phyloP scores from a whole-genome alignment of 2,888 invertebrate species.

The Morpho achilles region DNA sequence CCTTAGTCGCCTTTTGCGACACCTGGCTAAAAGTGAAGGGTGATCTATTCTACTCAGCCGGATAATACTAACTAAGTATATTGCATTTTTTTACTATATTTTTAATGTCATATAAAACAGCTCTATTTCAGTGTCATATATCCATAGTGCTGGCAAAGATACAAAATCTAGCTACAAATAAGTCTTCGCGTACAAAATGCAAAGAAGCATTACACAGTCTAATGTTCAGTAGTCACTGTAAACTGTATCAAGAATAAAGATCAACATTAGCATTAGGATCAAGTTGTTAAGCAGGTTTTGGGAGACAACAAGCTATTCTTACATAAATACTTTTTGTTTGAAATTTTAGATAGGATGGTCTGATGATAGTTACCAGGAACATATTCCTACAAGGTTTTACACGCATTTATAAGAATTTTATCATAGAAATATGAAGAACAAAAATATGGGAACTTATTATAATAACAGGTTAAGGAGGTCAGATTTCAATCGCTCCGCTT shows the following conservation, averaged over 20 bases:
- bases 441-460: too few species aligned
- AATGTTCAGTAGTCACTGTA: constrained; percentile 29
- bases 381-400: too few species aligned
- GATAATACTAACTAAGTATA: too few species aligned
- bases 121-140: constrained; percentile 65
- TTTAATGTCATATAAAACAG: constrained; percentile 32
- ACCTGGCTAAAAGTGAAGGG: too few species aligned
- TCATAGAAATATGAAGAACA: too few species aligned
- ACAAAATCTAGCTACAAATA: constrained; percentile 42
- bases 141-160: constrained; percentile 54
- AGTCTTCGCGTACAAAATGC: constrained; percentile 36
- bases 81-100: neutral
- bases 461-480: too few species aligned
- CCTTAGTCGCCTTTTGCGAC: too few species aligned
- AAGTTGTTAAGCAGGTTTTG: constrained; percentile 25
- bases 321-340: neutral
- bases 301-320: constrained; percentile 7
- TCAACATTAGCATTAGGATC: constrained; percentile 27
- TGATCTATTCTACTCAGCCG: too few species aligned
- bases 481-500: too few species aligned
- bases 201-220: constrained; percentile 38
- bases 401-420: too few species aligned
- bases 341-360: too few species aligned
- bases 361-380: too few species aligned
- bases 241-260: constrained; percentile 24